Percentiles rank a stretch among this genome's conserved stretches.
Conservation (phyloP, 1,140 invertebrate genomes). For the Drosophila tsacasi region DNA sequence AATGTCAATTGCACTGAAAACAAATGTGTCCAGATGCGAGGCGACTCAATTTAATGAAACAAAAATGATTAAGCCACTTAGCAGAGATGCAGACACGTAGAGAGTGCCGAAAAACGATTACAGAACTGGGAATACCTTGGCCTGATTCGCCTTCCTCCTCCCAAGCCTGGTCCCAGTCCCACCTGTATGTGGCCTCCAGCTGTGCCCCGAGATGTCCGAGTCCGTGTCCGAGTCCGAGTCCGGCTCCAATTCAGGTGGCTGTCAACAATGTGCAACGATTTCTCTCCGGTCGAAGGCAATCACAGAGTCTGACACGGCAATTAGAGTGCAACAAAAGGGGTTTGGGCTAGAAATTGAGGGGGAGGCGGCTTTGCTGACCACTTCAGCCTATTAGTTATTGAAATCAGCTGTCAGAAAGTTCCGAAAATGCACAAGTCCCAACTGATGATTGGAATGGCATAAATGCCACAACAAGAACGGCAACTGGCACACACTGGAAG, state of each 20-base stretch:
- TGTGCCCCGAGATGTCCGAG: slow-evolving; percentile 17
- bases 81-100: slow-evolving; percentile 3
- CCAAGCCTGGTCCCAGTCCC: not conserved
- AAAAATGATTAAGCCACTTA: slow-evolving; percentile 80
- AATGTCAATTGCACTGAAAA: slow-evolving; percentile 72
- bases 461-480: slow-evolving; percentile 51
- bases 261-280: slow-evolving; percentile 65
- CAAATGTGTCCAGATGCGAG: slow-evolving; percentile 26
- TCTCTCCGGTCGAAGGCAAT: slow-evolving; percentile 66
- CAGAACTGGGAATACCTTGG: slow-evolving; percentile 18
- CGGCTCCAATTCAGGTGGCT: slow-evolving; percentile 41
- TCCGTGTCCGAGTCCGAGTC: slow-evolving; percentile 16
- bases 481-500: slow-evolving; percentile 17
- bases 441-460: slow-evolving; percentile 68
- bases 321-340: slow-evolving; percentile 69
- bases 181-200: slow-evolving; percentile 33
- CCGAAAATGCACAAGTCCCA: slow-evolving; percentile 64
- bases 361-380: slow-evolving; percentile 27
- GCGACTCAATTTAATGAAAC: slow-evolving; percentile 69
- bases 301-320: slow-evolving; percentile 74
- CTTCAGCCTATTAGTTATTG: slow-evolving; percentile 82
- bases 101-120: slow-evolving; percentile 42
- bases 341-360: not conserved
- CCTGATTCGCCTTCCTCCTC: slow-evolving; percentile 4
- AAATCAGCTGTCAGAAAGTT: slow-evolving; percentile 83